Base-by-base conservation (phyloP, 1,140 invertebrate genomes). In the Drosophila azteca region DNA sequence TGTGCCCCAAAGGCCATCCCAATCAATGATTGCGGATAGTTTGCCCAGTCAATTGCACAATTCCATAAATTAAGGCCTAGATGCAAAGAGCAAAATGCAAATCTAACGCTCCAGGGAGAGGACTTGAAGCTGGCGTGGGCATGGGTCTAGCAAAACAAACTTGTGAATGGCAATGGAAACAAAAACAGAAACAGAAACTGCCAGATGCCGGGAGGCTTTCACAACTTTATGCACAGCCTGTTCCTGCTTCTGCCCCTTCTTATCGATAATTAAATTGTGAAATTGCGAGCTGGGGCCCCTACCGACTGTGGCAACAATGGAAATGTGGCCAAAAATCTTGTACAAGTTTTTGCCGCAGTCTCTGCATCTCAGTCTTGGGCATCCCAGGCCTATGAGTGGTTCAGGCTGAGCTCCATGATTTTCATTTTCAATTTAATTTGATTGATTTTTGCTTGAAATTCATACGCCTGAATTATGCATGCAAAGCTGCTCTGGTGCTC, bases 391-490 rank as follows among this genome's bases (percentile, higher is more conserved):
- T 17, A 29, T 13, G 29, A 11, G 29, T 17, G 55, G 54, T 29
- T 58, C 11, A 39, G 13, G 22, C 20, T 55, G 49, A 13, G 35
- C 57, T 70, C 71, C 66, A 68, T 87, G 68, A 81, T 81, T 81
- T 87, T 66, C 60, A 70, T 70, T 87, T 78, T 68, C 78, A 57
- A 64, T 88, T 87, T 88, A 82, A 87, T 88, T 83, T 82, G 73
- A 87, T 87, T 79, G 82, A 87, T 88, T 87, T 88, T 72, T 51
- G 78, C 59, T 39, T 50, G 57, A 75, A 75, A 87, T 71, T 79
- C 80, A 84, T 79, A 62, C 55, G 63, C 11, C 24, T 44, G 59
- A 72, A 80, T 81, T 77, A 87, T 76, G 63, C 53, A 88, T 82
- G 79, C 83, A 88, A 82, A 87, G 77, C 81, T 70, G 67, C 61